A percentile compares a stretch with the other conserved stretches of the same genome.
Conservation (phyloP, 1,140 invertebrate species). For the Panagrolaimus sp. region DNA sequence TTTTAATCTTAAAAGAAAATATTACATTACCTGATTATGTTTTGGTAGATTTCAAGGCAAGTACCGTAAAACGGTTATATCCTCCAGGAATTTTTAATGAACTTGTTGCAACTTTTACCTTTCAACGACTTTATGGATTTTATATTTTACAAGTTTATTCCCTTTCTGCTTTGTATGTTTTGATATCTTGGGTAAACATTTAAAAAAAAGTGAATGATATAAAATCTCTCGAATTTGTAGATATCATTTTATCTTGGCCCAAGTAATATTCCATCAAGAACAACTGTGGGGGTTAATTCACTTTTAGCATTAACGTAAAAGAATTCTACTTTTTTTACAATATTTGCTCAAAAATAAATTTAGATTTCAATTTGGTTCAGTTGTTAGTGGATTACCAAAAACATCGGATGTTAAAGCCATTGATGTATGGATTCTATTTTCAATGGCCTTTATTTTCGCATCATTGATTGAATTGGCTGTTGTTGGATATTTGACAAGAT, state of each 20-base stretch:
- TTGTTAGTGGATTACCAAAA: conserved; percentile 58
- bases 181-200: neutral
- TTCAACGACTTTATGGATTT: conserved; percentile 49
- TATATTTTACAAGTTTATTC: conserved; percentile 26
- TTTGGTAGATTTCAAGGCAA: conserved; percentile 54
- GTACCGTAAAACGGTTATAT: conserved; percentile 39
- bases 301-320: conserved; percentile 40
- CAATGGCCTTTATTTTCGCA: conserved; percentile 47
- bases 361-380: conserved; percentile 57
- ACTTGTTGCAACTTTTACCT: conserved; percentile 58
- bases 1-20: conserved; percentile 52
- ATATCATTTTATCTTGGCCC: conserved; percentile 58
- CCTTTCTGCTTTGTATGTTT: neutral
- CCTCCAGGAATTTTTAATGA: conserved; percentile 58
- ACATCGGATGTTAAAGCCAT: conserved; percentile 59
- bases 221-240: conserved; percentile 55
- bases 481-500: conserved; percentile 54
- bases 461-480: conserved; percentile 48
- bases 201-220: neutral
- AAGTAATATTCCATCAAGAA: conserved; percentile 55
- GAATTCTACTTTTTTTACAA: neutral
- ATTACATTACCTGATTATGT: conserved; percentile 58
- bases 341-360: neutral
- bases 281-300: conserved; percentile 58
- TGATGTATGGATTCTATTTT: conserved; percentile 50